A percentile compares a stretch with the other conserved stretches of the same genome.
Evolutionary conservation across 2,797 vertebrate species (phyloP).

Genomic region (Dromococcyx pavoninus): DNA sequence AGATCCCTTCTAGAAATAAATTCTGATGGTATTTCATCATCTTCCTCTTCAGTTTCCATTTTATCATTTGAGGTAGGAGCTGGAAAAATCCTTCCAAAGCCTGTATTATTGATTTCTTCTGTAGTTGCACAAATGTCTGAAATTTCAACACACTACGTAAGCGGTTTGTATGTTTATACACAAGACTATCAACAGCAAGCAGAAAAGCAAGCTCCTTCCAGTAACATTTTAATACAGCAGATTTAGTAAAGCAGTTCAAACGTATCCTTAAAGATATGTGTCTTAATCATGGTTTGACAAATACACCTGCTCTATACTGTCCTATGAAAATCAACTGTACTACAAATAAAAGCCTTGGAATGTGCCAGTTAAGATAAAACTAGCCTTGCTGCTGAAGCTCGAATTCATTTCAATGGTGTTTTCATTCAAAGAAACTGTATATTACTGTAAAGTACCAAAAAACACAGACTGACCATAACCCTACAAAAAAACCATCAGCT

Average conservation of each 20-base stretch:
- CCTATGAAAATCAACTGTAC: not conserved
- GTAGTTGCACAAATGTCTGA: slow-evolving; percentile 48
- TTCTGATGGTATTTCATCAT: slow-evolving; percentile 85
- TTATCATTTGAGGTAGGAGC: slow-evolving; percentile 73
- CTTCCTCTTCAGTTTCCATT: slow-evolving; percentile 83
- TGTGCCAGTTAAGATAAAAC: not conserved
- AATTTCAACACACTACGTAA: not conserved
- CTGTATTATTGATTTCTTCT: slow-evolving; percentile 71
- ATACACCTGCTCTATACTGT: not conserved
- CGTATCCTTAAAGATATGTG: not conserved
- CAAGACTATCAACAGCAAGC: not conserved
- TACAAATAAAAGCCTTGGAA: not conserved
- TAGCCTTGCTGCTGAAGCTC: not conserved
- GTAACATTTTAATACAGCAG: not conserved
- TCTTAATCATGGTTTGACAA: not conserved
- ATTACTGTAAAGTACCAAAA: not conserved
- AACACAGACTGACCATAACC: not conserved
- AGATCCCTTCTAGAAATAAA: slow-evolving; percentile 92
- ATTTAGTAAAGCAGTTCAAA: not conserved
- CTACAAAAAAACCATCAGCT: not conserved
- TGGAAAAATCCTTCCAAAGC: slow-evolving; percentile 96
- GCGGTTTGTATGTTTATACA: not conserved
- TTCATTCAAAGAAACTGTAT: not conserved
- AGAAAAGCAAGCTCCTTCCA: not conserved
- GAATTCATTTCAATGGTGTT: not conserved